Conservation (phyloP, 2,888 invertebrate genomes). For the Agonopterix heracliana region DNA sequence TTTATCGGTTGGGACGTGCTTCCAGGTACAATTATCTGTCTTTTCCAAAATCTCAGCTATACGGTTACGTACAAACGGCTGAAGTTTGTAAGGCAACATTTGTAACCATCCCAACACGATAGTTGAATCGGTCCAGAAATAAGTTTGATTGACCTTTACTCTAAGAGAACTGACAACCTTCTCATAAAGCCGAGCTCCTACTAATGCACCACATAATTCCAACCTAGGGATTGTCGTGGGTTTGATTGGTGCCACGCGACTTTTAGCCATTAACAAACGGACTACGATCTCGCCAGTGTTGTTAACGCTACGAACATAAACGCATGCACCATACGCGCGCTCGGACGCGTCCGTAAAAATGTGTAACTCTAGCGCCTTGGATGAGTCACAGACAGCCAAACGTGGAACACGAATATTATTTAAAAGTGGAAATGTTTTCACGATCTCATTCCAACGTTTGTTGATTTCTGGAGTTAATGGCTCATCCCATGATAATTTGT, state of each 20-base stretch:
- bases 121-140: slow-evolving; percentile 27
- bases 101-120: slow-evolving; percentile 26
- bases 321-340: slow-evolving; percentile 24
- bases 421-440: slow-evolving; percentile 7
- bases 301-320: slow-evolving; percentile 15
- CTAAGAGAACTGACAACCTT: slow-evolving; percentile 18
- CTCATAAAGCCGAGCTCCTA: slow-evolving; percentile 20
- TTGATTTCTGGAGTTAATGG: slow-evolving; percentile 1
- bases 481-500: slow-evolving; percentile 23
- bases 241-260: slow-evolving; percentile 22
- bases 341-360: slow-evolving; percentile 26
- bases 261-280: slow-evolving; percentile 20
- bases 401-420: slow-evolving; percentile 18
- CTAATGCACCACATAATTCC: slow-evolving; percentile 26
- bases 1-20: slow-evolving; percentile 18
- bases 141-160: slow-evolving; percentile 3
- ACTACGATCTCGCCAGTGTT: slow-evolving; percentile 8
- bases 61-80: slow-evolving; percentile 29
- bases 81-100: slow-evolving; percentile 18
- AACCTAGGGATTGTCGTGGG: slow-evolving; percentile 24
- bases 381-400: slow-evolving; percentile 14
- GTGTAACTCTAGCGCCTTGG: slow-evolving; percentile 17
- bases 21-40: slow-evolving; percentile 15
- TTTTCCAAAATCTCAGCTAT: slow-evolving; percentile 24
- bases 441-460: background rate